These are phyloP conservation scores for Prorops nasuta DNA, from an alignment of 1,140 invertebrate genomes.

Conservation along the genomic window DNA sequence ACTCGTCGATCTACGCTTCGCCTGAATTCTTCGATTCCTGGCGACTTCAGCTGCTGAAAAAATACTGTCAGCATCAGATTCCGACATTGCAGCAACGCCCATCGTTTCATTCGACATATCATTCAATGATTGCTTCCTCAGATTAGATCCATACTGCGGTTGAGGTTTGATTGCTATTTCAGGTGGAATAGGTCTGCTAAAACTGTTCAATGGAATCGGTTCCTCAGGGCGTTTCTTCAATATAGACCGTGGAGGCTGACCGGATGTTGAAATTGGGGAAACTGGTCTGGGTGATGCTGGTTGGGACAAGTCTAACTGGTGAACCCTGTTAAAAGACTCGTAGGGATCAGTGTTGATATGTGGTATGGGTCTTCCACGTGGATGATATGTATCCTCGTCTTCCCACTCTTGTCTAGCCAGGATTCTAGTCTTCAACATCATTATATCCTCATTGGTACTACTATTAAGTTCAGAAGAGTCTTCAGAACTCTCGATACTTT, in stretches of 20 bases:
- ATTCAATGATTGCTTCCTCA: slow-evolving; percentile 6
- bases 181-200: slow-evolving; percentile 36
- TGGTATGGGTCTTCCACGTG: slow-evolving; percentile 45
- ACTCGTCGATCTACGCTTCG: slow-evolving; percentile 42
- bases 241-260: slow-evolving; percentile 73
- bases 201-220: slow-evolving; percentile 35
- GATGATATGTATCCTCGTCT: slow-evolving; percentile 71
- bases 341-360: slow-evolving; percentile 24
- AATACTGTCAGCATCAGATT: slow-evolving; percentile 39
- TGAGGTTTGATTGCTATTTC: slow-evolving; percentile 35
- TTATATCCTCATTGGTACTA: slow-evolving; percentile 52
- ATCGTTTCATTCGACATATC: slow-evolving; percentile 2
- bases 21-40: slow-evolving; percentile 46
- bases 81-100: slow-evolving; percentile 30
- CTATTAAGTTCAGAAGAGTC: slow-evolving; percentile 53
- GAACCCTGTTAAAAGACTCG: slow-evolving; percentile 8
- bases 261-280: slow-evolving; percentile 57
- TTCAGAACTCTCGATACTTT: slow-evolving; percentile 40
- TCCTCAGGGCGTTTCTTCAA: slow-evolving; percentile 61
- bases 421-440: slow-evolving; percentile 57
- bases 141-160: neutral
- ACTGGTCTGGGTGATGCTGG: slow-evolving; percentile 1
- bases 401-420: slow-evolving; percentile 53
- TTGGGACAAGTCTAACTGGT: slow-evolving; percentile 16
- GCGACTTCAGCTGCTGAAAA: slow-evolving; percentile 47